Evolutionary conservation across 2,888 invertebrate genomes (phyloP).

Genomic region (Plagodis dolabraria): DNA sequence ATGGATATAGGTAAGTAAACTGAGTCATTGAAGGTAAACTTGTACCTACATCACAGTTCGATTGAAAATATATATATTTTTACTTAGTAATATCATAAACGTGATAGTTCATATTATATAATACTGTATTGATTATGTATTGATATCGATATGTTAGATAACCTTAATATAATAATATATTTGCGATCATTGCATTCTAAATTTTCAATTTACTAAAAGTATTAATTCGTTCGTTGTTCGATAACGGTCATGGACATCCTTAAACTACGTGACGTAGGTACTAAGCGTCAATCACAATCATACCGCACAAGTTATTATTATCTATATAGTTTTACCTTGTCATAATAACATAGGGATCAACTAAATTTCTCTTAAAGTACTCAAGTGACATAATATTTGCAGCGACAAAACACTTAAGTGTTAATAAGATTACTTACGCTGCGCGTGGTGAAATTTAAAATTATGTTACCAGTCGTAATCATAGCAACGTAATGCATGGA

Average conservation of each 20-base stretch:
- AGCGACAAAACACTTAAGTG: constrained; percentile 13
- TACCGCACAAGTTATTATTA: too few relatives aligned
- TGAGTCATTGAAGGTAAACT: too few relatives aligned
- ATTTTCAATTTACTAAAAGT: constrained; percentile 14
- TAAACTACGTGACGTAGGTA: constrained; percentile 12
- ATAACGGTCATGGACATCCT: constrained; percentile 14
- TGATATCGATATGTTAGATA: too few relatives aligned
- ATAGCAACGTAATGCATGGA: constrained; percentile 28
- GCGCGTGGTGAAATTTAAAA: constrained; percentile 43
- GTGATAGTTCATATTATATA: too few relatives aligned
- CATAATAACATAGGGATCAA: too few relatives aligned
- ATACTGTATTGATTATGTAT: too few relatives aligned
- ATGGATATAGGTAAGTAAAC: too few relatives aligned
- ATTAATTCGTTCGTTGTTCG: neutral
- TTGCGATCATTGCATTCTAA: neutral
- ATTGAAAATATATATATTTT: too few relatives aligned
- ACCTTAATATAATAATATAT: constrained; percentile 5
- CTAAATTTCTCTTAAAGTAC: neutral
- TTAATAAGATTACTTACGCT: constrained; percentile 4
- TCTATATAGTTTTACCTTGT: too few relatives aligned
- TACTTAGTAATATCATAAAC: too few relatives aligned
- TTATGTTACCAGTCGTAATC: constrained; percentile 34
- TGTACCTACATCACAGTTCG: too few relatives aligned
- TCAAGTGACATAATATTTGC: neutral
- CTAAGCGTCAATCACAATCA: neutral